Conservation (phyloP, 2,113 vertebrate species). For the Mesitornis unicolor region DNA sequence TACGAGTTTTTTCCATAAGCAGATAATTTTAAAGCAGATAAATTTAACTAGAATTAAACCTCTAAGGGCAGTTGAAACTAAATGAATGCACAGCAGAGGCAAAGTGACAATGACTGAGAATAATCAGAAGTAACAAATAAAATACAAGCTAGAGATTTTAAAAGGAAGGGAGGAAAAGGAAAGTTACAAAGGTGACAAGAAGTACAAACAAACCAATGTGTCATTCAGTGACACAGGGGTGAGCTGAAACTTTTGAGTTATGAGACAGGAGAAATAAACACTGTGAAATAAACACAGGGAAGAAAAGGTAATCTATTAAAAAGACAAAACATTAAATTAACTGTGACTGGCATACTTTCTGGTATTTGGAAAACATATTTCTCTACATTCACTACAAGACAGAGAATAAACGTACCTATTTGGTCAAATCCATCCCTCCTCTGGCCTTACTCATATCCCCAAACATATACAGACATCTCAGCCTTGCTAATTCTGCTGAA, state of each 20-base stretch:
- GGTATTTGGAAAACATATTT: neutral
- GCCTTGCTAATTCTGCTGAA: conserved; percentile 19
- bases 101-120: neutral
- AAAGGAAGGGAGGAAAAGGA: neutral
- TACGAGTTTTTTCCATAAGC: neutral
- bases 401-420: neutral
- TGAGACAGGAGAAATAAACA: neutral
- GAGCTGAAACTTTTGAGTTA: neutral
- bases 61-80: neutral
- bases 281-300: neutral
- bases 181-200: neutral
- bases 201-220: neutral
- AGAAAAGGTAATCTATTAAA: neutral
- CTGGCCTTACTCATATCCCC: neutral
- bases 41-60: neutral
- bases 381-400: neutral
- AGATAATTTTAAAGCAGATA: neutral
- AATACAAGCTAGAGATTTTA: neutral
- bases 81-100: neutral
- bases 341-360: neutral
- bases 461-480: neutral
- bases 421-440: neutral
- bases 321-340: neutral
- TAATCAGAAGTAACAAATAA: neutral
- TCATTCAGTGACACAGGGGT: neutral